Evolutionary conservation across 2,888 invertebrate genomes (phyloP).

Genomic region (Lordiphosa andalusiaca): DNA sequence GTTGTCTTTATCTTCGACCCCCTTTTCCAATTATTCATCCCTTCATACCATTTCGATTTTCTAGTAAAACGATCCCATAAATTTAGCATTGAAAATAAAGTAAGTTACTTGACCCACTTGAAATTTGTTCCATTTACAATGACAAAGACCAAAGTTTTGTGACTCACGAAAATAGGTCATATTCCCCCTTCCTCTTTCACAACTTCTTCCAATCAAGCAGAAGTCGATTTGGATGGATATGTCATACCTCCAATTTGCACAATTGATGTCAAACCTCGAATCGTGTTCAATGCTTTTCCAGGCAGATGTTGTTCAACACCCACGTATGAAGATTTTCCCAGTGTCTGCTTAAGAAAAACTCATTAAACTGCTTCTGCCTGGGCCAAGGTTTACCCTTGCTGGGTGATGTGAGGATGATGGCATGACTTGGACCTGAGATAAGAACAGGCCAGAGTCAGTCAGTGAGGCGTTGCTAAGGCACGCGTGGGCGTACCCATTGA

Average conservation of each 20-base stretch:
- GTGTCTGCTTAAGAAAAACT: conserved; percentile 48
- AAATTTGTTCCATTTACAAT: conserved; percentile 5
- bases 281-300: conserved; percentile 17
- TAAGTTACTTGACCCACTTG: too few species aligned
- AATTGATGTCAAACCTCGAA: conserved; percentile 32
- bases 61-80: too few species aligned
- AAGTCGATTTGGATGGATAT: conserved; percentile 19
- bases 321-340: conserved; percentile 22
- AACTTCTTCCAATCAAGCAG: conserved; percentile 3
- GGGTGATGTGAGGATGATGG: conserved; percentile 39
- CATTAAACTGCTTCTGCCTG: conserved; percentile 61
- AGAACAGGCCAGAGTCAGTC: conserved; percentile 20
- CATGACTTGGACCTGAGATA: conserved; percentile 61
- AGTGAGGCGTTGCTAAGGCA: conserved; percentile 27
- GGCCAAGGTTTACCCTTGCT: conserved; percentile 63
- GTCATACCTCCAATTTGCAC: conserved; percentile 30
- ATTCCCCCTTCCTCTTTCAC: neutral
- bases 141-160: conserved; percentile 10
- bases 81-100: too few species aligned
- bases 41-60: too few species aligned
- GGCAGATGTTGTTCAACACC: conserved; percentile 9
- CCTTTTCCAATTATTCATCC: too few species aligned
- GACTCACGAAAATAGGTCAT: conserved; percentile 23
- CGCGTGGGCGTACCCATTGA: conserved; percentile 65
- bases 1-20: too few species aligned